Conservation (phyloP, 1,140 invertebrate species). For the Drosophila nigromelanica region DNA sequence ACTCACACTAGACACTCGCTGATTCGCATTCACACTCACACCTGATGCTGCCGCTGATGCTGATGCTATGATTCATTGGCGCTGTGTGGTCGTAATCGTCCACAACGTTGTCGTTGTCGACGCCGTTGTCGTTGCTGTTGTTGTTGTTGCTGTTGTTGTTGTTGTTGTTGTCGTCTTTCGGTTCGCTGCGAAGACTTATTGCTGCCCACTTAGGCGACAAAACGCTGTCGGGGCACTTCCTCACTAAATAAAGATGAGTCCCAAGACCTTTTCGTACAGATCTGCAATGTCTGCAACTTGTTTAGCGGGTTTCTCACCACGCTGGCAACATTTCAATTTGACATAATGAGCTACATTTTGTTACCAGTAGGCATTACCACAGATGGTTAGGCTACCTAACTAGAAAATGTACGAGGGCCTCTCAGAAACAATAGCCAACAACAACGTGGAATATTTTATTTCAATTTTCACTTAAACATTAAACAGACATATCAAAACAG, state of each 20-base stretch:
- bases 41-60: slow-evolving; percentile 13
- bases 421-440: background rate
- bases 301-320: slow-evolving; percentile 50
- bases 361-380: slow-evolving; percentile 46
- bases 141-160: background rate
- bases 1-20: background rate
- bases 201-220: slow-evolving; percentile 77
- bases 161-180: slow-evolving; percentile 5
- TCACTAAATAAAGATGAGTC: slow-evolving; percentile 41
- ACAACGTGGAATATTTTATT: no score
- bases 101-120: slow-evolving; percentile 8
- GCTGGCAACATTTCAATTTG: slow-evolving; percentile 80
- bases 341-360: slow-evolving; percentile 83
- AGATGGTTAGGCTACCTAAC: slow-evolving; percentile 20
- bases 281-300: slow-evolving; percentile 55
- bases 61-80: slow-evolving; percentile 67
- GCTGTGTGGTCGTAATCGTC: slow-evolving; percentile 66
- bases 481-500: no score
- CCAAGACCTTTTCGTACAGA: slow-evolving; percentile 7
- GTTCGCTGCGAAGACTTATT: slow-evolving; percentile 59
- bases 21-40: slow-evolving; percentile 15
- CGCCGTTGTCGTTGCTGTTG: background rate
- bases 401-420: background rate
- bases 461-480: no score
- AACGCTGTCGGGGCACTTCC: slow-evolving; percentile 63